Base-by-base conservation (phyloP, 2,888 invertebrate genomes). In the Seladonia tumulorum region DNA sequence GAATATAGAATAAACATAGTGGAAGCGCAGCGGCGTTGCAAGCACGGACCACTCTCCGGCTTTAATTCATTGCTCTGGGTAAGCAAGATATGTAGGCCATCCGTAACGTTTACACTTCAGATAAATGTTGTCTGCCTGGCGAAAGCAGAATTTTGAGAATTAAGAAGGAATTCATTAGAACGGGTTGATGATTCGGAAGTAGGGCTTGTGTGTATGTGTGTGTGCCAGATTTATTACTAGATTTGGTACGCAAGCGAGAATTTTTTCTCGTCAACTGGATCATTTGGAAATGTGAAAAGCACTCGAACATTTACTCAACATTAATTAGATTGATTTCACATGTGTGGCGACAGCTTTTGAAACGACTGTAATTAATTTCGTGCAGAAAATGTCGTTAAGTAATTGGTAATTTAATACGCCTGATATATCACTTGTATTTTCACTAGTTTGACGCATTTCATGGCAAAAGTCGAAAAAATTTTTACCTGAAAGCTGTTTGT, bases 91-190 rank as follows among this genome's bases (percentile, higher is more conserved):
- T 66, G 66, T 66, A 66, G 66, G 66, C 47, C 72, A 63, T 72
- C 79, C 45, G 72, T 72, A 47, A 18, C 45, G 79, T 72, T 79
- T 79, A 63, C 60, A 72, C 72, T 72, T 79, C 45, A 72, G 60
- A 79, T 45, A 63, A 79, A 66, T 35, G 72, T 35, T 47, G 72
- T 35, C 53, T 18, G 12, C n/a, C 39, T 45, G 71, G 12, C 53
- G n/a, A 42, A 18, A 57, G 39, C 53, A 53, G 57, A 74, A 53
- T 35, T 35, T 53, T 14, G n/a, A n/a, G 39, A 74, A 74, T 53
- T 74, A 53, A 57, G 49, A 35, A 53, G 74, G 39, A 74, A 53
- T 53, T 72, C 47, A 29, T 72, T 72, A 72, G 47, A 72, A 25
- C 47, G 25, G 45, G 71, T 47, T 72, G 29, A 72, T 47, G 29